Evolutionary conservation across 2,113 vertebrate genomes (phyloP), one percentile per base, ranked within the genome.

Genomic region (Erythrocebus patas): DNA sequence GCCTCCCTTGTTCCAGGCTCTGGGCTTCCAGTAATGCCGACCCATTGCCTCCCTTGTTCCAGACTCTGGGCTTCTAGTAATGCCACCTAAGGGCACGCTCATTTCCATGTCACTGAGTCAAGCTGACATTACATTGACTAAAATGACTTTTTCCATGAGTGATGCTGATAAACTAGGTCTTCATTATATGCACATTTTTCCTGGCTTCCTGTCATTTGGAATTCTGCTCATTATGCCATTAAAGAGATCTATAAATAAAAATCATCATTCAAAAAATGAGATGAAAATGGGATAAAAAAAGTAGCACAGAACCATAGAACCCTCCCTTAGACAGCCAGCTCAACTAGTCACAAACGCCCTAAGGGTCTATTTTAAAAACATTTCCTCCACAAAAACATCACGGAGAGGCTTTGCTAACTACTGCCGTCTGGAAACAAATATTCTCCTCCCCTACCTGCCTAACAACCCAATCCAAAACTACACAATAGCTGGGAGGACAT

Each of bases 151-250:
- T 73, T 80, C 73, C 70, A 55, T 0, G 5, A 38, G 25, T 18
- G 32, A 78, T 38, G 25, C 68, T n/a, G 66, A 35, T 78, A 48
- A 78, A n/a, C 72, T 22, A 13, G 11, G 30, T 55, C 81, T 48
- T 83, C 78, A 8, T 5, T 27, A 17, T 38, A 68, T 7, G 11
- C 17, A 3, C n/a, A 20, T 38, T 38, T 16, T 7, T 30, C 78
- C 64, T 66, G 50, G 35, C 48, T 20, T 70, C 84, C 32, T 83
- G 76, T 80, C 57, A 93, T 18, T 43, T 64, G n/a, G 45, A 72
- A 57, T 57, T 94, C 89, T 89, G 73, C 70, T 76, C 73, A 59
- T 48, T 55, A 32, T 94, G 18, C 64, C 78, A 70, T 43, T 66
- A 40, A 91, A 89, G 61, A 91, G 6, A 61, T 3, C 25, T 38